A percentile compares a stretch with the other conserved stretches of the same genome.
Conservation (phyloP, 2,888 invertebrate species). For the Melanostoma mellinum region DNA sequence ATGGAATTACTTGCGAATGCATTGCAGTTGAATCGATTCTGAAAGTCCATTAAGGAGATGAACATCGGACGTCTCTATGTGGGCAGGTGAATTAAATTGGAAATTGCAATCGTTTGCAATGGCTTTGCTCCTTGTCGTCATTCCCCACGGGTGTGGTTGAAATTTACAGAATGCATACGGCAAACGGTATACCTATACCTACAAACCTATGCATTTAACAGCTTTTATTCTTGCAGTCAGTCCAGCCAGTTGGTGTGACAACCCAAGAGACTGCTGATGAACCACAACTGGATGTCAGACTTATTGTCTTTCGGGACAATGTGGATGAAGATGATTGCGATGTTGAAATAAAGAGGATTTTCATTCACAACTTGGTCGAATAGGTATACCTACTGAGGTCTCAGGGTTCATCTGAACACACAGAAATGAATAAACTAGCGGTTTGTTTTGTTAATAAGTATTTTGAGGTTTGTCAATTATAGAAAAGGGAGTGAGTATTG, state of each 20-base stretch:
- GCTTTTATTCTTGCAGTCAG: constrained; percentile 1
- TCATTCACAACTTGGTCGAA: constrained; percentile 39
- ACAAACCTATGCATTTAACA: neutral
- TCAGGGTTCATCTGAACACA: neutral
- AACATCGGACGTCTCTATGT: constrained; percentile 28
- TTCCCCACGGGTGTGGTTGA: constrained; percentile 1
- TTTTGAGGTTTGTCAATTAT: too few relatives aligned
- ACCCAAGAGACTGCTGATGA: constrained; percentile 53
- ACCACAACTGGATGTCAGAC: constrained; percentile 60
- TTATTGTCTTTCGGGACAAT: constrained; percentile 57
- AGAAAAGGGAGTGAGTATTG: too few relatives aligned
- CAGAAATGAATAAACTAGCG: neutral
- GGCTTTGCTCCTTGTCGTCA: constrained; percentile 23
- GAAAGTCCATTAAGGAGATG: constrained; percentile 67
- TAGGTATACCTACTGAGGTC: constrained; percentile 13
- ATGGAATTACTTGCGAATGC: constrained; percentile 48
- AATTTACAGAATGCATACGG: constrained; percentile 40
- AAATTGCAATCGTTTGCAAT: constrained; percentile 63
- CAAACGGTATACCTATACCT: neutral
- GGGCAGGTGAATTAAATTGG: constrained; percentile 69
- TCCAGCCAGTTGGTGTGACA: constrained; percentile 40
- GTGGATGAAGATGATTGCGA: constrained; percentile 60
- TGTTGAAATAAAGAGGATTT: constrained; percentile 65
- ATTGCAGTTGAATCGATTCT: constrained; percentile 64
- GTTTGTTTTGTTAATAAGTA: neutral